These are phyloP conservation scores for Acrossocheilus fasciatus DNA, from an alignment of 2,797 vertebrate genomes.

Conservation along the genomic window DNA sequence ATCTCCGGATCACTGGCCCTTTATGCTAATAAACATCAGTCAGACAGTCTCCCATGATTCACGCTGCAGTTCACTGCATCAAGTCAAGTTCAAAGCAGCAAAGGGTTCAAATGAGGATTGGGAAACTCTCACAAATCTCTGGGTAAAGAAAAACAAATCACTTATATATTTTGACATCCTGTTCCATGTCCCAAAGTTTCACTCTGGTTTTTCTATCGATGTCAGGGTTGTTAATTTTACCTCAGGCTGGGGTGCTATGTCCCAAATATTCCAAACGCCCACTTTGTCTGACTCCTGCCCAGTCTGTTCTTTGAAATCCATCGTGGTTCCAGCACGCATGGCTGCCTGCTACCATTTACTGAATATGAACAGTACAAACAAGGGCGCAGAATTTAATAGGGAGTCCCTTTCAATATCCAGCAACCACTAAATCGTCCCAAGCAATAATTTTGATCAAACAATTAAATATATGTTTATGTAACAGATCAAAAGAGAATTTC, in stretches of 20 bases:
- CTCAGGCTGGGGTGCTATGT: constrained; percentile 3
- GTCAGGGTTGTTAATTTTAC: constrained; percentile 24
- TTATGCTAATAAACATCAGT: constrained; percentile 31
- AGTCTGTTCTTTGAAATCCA: background rate
- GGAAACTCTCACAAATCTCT: background rate
- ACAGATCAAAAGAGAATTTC: too few relatives aligned
- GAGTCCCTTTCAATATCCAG: too few relatives aligned
- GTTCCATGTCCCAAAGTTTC: background rate
- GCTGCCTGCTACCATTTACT: background rate
- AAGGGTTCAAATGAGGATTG: background rate
- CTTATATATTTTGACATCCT: background rate
- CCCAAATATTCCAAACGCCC: constrained; percentile 8
- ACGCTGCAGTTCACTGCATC: background rate
- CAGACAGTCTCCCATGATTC: constrained; percentile 27
- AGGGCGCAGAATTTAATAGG: too few relatives aligned
- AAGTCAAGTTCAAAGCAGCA: background rate
- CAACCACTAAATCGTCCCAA: too few relatives aligned
- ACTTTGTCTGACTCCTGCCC: background rate
- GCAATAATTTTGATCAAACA: too few relatives aligned
- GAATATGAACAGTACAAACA: background rate
- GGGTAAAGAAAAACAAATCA: constrained; percentile 8
- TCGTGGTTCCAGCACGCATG: background rate
- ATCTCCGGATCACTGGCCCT: constrained; percentile 15
- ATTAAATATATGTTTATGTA: too few relatives aligned
- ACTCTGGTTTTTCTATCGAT: constrained; percentile 20